A percentile compares a stretch with the other conserved stretches of the same genome.
These are phyloP conservation scores for Centropristis striata DNA, from an alignment of 2,113 vertebrate genomes.

Conservation along the genomic window DNA sequence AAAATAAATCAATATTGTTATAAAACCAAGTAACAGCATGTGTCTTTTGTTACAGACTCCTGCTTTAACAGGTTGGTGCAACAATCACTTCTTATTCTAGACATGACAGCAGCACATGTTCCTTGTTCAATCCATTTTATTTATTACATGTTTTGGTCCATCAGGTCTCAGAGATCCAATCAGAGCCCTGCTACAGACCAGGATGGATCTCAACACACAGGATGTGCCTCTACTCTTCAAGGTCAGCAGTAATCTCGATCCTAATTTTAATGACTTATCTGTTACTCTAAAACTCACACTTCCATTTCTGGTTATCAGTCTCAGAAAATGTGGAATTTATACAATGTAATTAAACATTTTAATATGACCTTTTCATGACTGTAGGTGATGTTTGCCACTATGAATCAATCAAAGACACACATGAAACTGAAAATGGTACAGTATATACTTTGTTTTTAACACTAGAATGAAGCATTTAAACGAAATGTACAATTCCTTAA, in stretches of 20 bases:
- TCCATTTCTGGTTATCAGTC: not conserved
- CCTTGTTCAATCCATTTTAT: not conserved
- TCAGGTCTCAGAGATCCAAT: constrained; percentile 2
- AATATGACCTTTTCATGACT: not conserved
- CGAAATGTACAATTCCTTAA: not conserved
- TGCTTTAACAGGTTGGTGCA: not conserved
- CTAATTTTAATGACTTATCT: too few relatives aligned
- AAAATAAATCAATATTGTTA: too few relatives aligned
- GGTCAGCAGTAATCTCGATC: not conserved
- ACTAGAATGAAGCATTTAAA: not conserved
- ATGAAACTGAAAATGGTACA: not conserved
- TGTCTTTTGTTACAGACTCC: constrained; percentile 9
- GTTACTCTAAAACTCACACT: not conserved
- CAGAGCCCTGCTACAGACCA: not conserved
- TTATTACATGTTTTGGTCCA: not conserved
- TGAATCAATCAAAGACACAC: not conserved
- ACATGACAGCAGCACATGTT: not conserved
- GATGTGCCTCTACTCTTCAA: not conserved
- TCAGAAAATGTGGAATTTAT: too few relatives aligned
- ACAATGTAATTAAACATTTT: too few relatives aligned
- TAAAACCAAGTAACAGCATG: not conserved
- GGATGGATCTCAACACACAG: not conserved
- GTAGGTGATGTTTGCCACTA: not conserved
- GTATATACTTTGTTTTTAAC: not conserved
- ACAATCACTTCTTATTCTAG: not conserved